Conservation (phyloP, 23 tunicate species). For the Botrylloides violaceus region DNA sequence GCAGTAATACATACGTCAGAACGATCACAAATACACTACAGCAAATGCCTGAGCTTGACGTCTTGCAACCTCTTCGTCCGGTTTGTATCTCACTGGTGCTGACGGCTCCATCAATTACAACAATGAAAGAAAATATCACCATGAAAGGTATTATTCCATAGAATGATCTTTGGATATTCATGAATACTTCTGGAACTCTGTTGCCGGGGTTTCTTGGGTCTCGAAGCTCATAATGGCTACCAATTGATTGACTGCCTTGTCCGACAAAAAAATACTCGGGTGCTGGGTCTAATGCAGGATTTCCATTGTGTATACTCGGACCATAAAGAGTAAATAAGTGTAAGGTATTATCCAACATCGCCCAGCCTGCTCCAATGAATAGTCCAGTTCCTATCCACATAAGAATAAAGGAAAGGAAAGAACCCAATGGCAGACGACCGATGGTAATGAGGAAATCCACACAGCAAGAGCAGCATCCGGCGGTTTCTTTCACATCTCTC, state of each 20-base stretch:
- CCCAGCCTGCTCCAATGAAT: constrained; percentile 79
- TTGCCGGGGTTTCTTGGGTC: constrained; percentile 57
- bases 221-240: constrained; percentile 17
- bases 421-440: constrained; percentile 72
- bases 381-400: constrained; percentile 64
- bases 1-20: constrained; percentile 32
- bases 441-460: constrained; percentile 54
- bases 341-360: constrained; percentile 47
- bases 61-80: constrained; percentile 37
- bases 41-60: constrained; percentile 58
- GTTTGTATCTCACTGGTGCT: constrained; percentile 21
- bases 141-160: constrained; percentile 85
- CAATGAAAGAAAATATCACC: constrained; percentile 48
- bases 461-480: constrained; percentile 88
- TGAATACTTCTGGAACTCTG: constrained; percentile 86
- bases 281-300: constrained; percentile 67
- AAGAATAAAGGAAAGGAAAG: constrained; percentile 38
- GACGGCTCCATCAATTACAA: constrained; percentile 40
- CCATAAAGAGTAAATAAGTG: constrained; percentile 40
- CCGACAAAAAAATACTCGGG: constrained; percentile 49
- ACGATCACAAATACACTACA: constrained; percentile 45
- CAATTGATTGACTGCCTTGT: constrained; percentile 1
- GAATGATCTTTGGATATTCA: constrained; percentile 52
- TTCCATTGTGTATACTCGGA: constrained; percentile 46
- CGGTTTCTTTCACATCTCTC: background rate